A percentile compares a stretch with the other conserved stretches of the same genome.
These are phyloP conservation scores for Gephyroberyx darwinii DNA, from an alignment of 2,797 vertebrate species.

Conservation along the genomic window DNA sequence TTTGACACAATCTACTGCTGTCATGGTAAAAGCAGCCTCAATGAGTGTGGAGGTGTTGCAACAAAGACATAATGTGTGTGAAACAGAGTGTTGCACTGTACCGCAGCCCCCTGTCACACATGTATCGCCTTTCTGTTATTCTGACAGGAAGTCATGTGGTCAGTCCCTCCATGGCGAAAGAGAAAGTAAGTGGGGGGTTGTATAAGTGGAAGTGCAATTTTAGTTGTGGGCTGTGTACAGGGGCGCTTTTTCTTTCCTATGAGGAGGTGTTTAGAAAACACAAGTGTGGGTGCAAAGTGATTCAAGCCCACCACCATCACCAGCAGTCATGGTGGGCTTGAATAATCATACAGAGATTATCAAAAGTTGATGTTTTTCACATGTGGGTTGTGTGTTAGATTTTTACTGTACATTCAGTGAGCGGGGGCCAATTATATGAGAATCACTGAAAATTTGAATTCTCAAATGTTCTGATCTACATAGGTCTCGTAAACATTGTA, in stretches of 20 bases:
- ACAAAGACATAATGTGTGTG: slow-evolving; percentile 8
- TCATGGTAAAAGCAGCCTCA: neutral
- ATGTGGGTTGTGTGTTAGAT: neutral
- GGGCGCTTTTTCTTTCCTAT: slow-evolving; percentile 49
- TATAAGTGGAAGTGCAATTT: slow-evolving; percentile 14
- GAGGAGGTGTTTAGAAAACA: slow-evolving; percentile 51
- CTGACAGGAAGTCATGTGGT: slow-evolving; percentile 71
- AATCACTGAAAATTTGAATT: neutral
- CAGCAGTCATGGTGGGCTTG: slow-evolving; percentile 2
- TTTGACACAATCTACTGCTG: slow-evolving; percentile 39
- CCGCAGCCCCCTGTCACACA: slow-evolving; percentile 28
- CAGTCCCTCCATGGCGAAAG: slow-evolving; percentile 39
- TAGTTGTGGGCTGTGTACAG: slow-evolving; percentile 22
- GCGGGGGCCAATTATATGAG: neutral
- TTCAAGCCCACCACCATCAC: neutral
- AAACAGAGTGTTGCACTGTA: no score
- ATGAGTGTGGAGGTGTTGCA: slow-evolving; percentile 38
- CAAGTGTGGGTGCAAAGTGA: slow-evolving; percentile 30
- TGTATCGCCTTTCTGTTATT: slow-evolving; percentile 3
- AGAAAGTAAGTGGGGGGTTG: slow-evolving; percentile 43
- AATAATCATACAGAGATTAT: neutral
- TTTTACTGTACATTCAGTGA: neutral
- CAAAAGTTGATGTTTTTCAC: neutral
- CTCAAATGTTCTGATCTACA: no score
- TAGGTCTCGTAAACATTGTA: no score